These are phyloP conservation scores for Anguilla obscura DNA, from an alignment of 2,797 vertebrate species.

Conservation along the genomic window DNA sequence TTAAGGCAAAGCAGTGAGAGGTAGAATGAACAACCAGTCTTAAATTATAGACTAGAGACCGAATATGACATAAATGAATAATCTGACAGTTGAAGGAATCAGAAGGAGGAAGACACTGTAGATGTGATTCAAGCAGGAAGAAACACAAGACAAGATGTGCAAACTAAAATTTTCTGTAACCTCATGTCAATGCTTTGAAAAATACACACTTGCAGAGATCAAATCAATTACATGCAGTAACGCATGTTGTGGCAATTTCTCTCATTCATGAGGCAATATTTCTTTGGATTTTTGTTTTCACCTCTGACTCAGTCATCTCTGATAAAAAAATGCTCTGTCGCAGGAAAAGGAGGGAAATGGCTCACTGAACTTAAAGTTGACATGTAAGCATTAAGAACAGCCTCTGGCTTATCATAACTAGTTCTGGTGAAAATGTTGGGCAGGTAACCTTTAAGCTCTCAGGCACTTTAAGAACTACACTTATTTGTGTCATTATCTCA, in stretches of 20 bases:
- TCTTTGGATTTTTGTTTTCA: not conserved
- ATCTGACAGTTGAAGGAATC: not conserved
- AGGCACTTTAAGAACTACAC: not conserved
- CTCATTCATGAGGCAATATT: not conserved
- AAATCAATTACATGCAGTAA: not conserved
- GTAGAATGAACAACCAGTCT: not conserved
- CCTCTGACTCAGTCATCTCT: not conserved
- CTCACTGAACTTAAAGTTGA: not conserved
- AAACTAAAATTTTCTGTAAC: not conserved
- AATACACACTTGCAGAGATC: not conserved
- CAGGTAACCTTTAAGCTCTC: slow-evolving; percentile 2
- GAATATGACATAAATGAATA: not conserved
- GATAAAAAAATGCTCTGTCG: not conserved
- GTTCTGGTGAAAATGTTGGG: not conserved
- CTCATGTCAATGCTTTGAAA: not conserved
- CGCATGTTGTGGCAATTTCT: not conserved
- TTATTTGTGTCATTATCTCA: not conserved
- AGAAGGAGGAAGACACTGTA: not conserved
- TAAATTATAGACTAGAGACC: not conserved
- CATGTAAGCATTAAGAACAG: not conserved
- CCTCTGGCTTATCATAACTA: not conserved
- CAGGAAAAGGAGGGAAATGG: not conserved
- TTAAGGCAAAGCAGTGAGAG: not conserved
- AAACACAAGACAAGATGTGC: not conserved
- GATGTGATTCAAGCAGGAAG: not conserved